These are phyloP conservation scores for Brachypterus glaber DNA, from an alignment of 2,888 invertebrate species.

Conservation along the genomic window DNA sequence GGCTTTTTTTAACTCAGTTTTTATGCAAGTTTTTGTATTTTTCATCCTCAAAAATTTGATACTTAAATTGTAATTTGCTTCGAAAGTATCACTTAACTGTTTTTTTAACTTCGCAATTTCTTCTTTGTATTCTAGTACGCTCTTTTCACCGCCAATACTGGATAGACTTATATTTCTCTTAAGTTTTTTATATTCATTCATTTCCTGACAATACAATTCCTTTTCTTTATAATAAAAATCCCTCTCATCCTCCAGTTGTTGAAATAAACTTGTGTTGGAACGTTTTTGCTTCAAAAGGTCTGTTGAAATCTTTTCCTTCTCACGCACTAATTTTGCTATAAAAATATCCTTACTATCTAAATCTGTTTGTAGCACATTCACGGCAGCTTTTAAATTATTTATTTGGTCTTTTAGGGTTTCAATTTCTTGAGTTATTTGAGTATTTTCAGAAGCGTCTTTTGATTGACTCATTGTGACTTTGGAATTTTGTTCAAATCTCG, in stretches of 20 bases:
- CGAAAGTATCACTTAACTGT: constrained; percentile 35
- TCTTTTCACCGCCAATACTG: constrained; percentile 18
- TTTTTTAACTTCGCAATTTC: constrained; percentile 36
- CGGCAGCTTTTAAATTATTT: constrained; percentile 39
- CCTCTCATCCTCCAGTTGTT: constrained; percentile 48
- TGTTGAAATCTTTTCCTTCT: constrained; percentile 44
- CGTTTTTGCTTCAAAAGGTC: constrained; percentile 44
- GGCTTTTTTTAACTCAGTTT: background rate
- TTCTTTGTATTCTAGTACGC: constrained; percentile 31
- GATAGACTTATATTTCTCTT: constrained; percentile 28
- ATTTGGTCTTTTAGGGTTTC: constrained; percentile 37
- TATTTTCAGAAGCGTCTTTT: constrained; percentile 21
- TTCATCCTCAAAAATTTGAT: constrained; percentile 2
- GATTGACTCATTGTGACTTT: constrained; percentile 3
- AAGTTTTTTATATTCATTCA: constrained; percentile 37
- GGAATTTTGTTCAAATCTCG: constrained; percentile 10
- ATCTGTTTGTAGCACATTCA: constrained; percentile 40
- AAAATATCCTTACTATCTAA: constrained; percentile 43
- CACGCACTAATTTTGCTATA: constrained; percentile 42
- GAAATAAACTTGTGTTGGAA: constrained; percentile 42
- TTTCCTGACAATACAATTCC: constrained; percentile 44
- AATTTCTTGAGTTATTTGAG: constrained; percentile 29
- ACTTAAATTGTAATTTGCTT: constrained; percentile 19
- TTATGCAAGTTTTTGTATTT: background rate
- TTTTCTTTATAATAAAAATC: constrained; percentile 48